A percentile compares a stretch with the other conserved stretches of the same genome.
These are phyloP conservation scores for Budorcas taxicolor DNA, from an alignment of 2,113 vertebrate genomes.

Conservation along the genomic window DNA sequence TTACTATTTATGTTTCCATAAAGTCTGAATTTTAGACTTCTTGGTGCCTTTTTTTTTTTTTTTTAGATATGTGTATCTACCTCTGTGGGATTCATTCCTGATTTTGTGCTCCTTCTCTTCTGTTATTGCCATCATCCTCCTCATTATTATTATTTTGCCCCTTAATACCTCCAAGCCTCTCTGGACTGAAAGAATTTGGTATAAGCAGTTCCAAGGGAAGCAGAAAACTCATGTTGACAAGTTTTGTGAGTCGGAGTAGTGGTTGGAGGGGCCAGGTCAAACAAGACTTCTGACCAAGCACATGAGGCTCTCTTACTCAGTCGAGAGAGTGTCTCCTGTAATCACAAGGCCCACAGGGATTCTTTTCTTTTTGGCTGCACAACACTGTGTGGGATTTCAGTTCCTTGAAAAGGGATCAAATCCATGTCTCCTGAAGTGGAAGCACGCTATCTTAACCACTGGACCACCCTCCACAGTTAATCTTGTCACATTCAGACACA, in stretches of 20 bases:
- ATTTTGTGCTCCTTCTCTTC: not conserved
- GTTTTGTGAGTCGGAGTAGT: not conserved
- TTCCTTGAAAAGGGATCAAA: not conserved
- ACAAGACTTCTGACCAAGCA: not conserved
- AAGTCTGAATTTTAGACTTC: not conserved
- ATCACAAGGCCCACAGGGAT: not conserved
- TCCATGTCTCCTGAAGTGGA: not conserved
- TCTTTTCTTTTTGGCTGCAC: not conserved
- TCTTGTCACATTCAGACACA: not conserved
- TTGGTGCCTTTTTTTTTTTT: not conserved
- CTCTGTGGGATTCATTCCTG: not conserved
- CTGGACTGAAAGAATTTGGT: not conserved
- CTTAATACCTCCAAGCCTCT: not conserved
- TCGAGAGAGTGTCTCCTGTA: not conserved
- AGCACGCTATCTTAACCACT: not conserved
- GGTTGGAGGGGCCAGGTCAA: not conserved
- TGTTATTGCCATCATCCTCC: not conserved
- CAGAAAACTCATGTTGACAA: not conserved
- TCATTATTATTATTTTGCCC: not conserved
- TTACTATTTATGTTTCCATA: not conserved
- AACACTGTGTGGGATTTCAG: not conserved
- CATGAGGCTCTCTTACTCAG: not conserved
- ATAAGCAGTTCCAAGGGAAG: not conserved
- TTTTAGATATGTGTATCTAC: not conserved
- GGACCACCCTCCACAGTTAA: not conserved